These are phyloP conservation scores for Atta colombica DNA, from an alignment of 1,140 invertebrate species.

Conservation along the genomic window DNA sequence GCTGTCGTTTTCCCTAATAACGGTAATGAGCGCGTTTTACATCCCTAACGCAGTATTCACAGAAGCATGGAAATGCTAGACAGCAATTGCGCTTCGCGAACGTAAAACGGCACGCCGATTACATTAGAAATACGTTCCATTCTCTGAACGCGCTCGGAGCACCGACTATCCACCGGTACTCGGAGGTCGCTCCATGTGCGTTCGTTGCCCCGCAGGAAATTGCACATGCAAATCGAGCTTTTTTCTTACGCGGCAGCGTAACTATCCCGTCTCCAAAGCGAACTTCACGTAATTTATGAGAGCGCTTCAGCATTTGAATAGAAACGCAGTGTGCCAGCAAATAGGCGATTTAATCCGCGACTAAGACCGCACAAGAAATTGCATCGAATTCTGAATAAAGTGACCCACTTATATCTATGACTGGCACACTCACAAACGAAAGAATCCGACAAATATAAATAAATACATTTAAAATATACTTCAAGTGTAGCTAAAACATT, in stretches of 20 bases:
- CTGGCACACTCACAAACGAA: no score
- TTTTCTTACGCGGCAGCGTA: slow-evolving; percentile 45
- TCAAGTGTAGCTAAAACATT: background rate
- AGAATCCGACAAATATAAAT: slow-evolving; percentile 1
- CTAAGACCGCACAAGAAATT: slow-evolving; percentile 54
- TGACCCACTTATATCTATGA: slow-evolving; percentile 5
- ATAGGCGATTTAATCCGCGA: slow-evolving; percentile 57
- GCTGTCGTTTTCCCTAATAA: slow-evolving; percentile 66
- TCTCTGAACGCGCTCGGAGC: slow-evolving; percentile 58
- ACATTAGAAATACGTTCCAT: slow-evolving; percentile 64
- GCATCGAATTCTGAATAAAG: slow-evolving; percentile 35
- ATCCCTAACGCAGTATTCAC: slow-evolving; percentile 52
- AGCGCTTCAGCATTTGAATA: slow-evolving; percentile 52
- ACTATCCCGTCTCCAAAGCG: slow-evolving; percentile 55
- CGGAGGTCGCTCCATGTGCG: slow-evolving; percentile 66
- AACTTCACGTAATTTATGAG: slow-evolving; percentile 56
- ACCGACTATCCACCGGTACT: slow-evolving; percentile 23
- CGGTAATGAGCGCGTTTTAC: slow-evolving; percentile 66
- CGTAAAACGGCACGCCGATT: slow-evolving; percentile 66
- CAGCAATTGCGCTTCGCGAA: slow-evolving; percentile 62
- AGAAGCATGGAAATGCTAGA: slow-evolving; percentile 60
- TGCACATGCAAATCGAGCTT: slow-evolving; percentile 74
- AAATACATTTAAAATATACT: background rate
- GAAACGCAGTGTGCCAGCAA: slow-evolving; percentile 48
- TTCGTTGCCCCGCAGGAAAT: slow-evolving; percentile 68